These are phyloP conservation scores for Pungitius pungitius DNA, from an alignment of 2,113 vertebrate genomes.

Conservation along the genomic window DNA sequence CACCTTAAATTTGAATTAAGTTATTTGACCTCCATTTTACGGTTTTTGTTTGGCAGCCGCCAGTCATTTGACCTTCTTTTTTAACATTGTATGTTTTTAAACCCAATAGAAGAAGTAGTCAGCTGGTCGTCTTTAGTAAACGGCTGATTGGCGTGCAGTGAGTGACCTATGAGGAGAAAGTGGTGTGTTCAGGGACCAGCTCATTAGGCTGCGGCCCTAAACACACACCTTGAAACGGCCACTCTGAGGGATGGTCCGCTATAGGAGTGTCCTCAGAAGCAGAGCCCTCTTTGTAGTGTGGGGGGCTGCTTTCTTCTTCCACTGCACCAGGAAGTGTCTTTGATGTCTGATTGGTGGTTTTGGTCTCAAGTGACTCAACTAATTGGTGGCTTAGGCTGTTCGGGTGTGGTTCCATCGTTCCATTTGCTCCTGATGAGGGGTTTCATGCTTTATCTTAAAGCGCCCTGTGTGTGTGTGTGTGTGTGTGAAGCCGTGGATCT, in stretches of 20 bases:
- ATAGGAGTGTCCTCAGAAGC: constrained; percentile 3
- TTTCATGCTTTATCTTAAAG: constrained; percentile 53
- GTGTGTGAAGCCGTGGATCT: neutral
- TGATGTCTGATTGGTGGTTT: constrained; percentile 59
- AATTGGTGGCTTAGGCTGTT: constrained; percentile 54
- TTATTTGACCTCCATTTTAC: too few species aligned
- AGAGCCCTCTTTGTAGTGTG: constrained; percentile 3
- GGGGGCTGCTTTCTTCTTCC: constrained; percentile 28
- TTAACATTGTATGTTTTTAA: too few species aligned
- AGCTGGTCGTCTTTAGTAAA: neutral
- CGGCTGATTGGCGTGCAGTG: neutral
- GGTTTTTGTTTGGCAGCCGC: too few species aligned
- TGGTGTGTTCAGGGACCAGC: neutral
- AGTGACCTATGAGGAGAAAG: neutral
- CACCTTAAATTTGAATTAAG: too few species aligned
- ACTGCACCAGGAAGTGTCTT: constrained; percentile 42
- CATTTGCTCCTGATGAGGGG: constrained; percentile 29
- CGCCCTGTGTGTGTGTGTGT: neutral
- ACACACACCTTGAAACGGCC: neutral
- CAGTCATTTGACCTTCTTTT: too few species aligned
- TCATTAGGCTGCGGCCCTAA: neutral
- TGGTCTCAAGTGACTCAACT: constrained; percentile 50
- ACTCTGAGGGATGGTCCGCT: neutral
- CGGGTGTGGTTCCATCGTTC: constrained; percentile 48
- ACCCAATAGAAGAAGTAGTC: neutral